Evolutionary conservation across 2,797 vertebrate genomes (phyloP).

Genomic region (Argentina silus): DNA sequence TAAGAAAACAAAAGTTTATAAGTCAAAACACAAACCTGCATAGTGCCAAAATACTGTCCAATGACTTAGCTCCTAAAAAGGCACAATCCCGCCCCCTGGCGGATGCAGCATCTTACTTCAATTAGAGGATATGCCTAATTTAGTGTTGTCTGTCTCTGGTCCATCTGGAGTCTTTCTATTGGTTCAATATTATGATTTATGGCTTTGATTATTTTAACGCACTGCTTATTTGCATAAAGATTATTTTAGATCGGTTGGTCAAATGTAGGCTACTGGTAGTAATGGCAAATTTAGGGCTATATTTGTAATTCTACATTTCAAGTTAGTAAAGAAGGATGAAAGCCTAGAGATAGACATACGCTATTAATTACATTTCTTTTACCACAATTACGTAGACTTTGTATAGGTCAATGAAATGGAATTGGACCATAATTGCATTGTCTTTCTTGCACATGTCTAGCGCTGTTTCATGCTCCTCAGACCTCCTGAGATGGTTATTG

Average conservation of each 20-base stretch:
- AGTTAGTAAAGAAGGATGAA: too few relatives aligned
- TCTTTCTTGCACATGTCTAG: conserved; percentile 58
- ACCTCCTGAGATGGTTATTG: conserved; percentile 63
- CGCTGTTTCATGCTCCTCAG: conserved; percentile 36
- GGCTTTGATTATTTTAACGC: too few relatives aligned
- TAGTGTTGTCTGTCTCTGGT: too few relatives aligned
- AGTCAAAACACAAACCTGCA: neutral
- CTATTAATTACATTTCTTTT: conserved; percentile 29
- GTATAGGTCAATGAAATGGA: conserved; percentile 34
- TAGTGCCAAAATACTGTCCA: neutral
- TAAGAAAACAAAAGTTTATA: neutral
- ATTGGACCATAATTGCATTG: conserved; percentile 36
- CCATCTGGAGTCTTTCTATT: too few relatives aligned
- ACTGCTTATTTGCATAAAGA: too few relatives aligned
- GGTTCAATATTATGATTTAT: too few relatives aligned
- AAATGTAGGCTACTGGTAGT: too few relatives aligned
- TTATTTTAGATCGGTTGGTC: too few relatives aligned
- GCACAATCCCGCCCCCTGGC: conserved; percentile 48
- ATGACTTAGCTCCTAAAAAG: neutral
- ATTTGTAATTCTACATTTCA: too few relatives aligned
- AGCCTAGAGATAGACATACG: neutral
- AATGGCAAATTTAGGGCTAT: too few relatives aligned
- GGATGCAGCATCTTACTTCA: neutral
- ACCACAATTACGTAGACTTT: conserved; percentile 61
- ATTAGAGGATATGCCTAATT: too few relatives aligned